phyloP scores from a whole-genome alignment of 2,797 vertebrate genomes.

The Botia kubotai region DNA sequence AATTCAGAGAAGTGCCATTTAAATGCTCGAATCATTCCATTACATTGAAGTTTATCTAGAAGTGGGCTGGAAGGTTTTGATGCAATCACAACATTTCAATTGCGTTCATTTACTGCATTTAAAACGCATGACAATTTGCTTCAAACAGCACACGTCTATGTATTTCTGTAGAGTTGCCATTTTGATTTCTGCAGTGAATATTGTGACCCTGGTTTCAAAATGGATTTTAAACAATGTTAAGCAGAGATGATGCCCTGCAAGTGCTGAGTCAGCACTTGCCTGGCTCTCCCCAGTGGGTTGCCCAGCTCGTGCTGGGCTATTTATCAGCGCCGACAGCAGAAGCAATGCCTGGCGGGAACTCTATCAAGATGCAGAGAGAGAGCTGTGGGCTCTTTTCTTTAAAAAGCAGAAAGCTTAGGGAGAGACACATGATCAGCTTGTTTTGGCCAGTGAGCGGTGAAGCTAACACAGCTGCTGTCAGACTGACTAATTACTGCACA shows the following conservation, averaged over 20 bases:
- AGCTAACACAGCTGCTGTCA: background rate
- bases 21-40: background rate
- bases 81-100: conserved; percentile 12
- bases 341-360: conserved; percentile 57
- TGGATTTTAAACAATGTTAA: conserved; percentile 67
- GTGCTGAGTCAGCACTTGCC: conserved; percentile 67
- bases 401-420: conserved; percentile 1
- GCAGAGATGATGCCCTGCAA: conserved; percentile 55
- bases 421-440: conserved; percentile 17
- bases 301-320: conserved; percentile 52
- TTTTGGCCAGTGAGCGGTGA: background rate
- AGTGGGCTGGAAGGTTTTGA: background rate
- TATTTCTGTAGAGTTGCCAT: background rate
- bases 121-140: conserved; percentile 5
- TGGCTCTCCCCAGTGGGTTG: conserved; percentile 52
- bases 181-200: conserved; percentile 7
- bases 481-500: background rate
- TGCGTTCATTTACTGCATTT: background rate
- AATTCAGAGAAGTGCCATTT: background rate
- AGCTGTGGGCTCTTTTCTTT: conserved; percentile 20
- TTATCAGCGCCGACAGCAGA: conserved; percentile 66
- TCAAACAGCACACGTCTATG: conserved; percentile 5
- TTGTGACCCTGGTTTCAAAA: conserved; percentile 41
- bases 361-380: conserved; percentile 44
- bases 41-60: background rate